Evolutionary conservation across 2,888 invertebrate species (phyloP), one percentile per base, ranked within the genome.

Genomic region (Flabesymbios commensalis): DNA sequence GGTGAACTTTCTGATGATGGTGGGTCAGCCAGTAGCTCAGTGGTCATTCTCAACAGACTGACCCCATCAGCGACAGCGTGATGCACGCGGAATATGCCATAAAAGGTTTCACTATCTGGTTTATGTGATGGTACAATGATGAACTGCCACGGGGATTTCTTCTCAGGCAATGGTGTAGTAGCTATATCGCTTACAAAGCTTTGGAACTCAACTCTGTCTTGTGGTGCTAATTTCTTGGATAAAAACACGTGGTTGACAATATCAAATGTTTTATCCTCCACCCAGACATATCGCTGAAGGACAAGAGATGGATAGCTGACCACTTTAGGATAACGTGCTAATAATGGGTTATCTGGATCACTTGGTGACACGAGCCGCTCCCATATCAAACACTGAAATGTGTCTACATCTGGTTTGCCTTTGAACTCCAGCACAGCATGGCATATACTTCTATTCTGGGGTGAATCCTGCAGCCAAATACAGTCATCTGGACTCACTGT

Each of bases 11-110:
- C 24, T 24, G 31, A 26, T 7, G 64, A 62, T 3, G 43, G 29
- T n/a, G 33, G 39, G 55, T 69, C 69, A 1, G 66, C 51, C n/a
- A 69, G 10, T 5, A 36, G 33, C n/a, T 53, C 28, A 57, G 65
- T 57, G 29, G 69, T 26, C 19, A 58, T 33, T 10, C 53, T 41
- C 36, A 63, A 57, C 39, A 69, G 49, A 17, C 66, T 61, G 10
- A 69, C 48, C 28, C 69, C 69, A 39, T 69, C 69, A 3, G 56
- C 69, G 3, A 69, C 58, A 7, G 57, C 24, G 43, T 67, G 67
- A 51, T 67, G 63, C 17, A 59, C 42, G 2, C 67, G 54, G 45
- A 67, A 68, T 31, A 64, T 22, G 31, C 31, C 48, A 29, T 49
- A 14, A 33, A 42, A 59, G 17, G 29, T 28, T 7, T 31, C 28